A percentile compares a stretch with the other conserved stretches of the same genome.
phyloP scores from a whole-genome alignment of 2,888 invertebrate genomes.

The Erynnis tages region DNA sequence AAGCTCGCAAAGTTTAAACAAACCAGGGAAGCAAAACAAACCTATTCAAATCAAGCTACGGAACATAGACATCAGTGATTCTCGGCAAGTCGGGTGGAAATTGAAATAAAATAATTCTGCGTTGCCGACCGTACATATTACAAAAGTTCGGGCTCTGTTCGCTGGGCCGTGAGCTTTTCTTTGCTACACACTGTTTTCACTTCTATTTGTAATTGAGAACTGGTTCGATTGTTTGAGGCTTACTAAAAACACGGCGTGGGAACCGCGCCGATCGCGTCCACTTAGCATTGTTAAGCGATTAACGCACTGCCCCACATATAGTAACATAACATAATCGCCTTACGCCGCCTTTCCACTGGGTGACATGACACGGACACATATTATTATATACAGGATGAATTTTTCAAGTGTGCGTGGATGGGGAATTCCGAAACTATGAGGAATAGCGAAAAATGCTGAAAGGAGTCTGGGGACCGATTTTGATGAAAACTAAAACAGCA shows the following conservation, averaged over 20 bases:
- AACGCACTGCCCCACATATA: too few species aligned
- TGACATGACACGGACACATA: too few species aligned
- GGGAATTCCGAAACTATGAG: too few species aligned
- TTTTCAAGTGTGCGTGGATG: too few species aligned
- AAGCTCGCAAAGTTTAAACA: constrained; percentile 26
- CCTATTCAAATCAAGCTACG: constrained; percentile 25
- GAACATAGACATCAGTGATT: constrained; percentile 17
- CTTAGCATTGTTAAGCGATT: constrained; percentile 41
- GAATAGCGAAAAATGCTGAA: too few species aligned
- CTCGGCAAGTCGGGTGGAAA: constrained; percentile 16
- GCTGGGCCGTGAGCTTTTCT: constrained; percentile 41
- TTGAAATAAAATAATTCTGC: constrained; percentile 21
- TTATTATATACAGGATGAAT: too few species aligned
- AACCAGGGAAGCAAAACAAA: constrained; percentile 23
- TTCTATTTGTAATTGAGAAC: constrained; percentile 42
- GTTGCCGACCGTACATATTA: constrained; percentile 20
- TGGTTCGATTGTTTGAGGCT: constrained; percentile 38
- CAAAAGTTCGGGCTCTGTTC: constrained; percentile 42
- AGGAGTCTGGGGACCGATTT: too few species aligned
- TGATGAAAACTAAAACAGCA: too few species aligned
- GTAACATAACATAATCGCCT: too few species aligned
- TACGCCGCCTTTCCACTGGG: too few species aligned
- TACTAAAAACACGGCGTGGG: constrained; percentile 45
- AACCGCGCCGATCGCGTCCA: constrained; percentile 40
- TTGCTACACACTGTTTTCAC: constrained; percentile 37